Base-by-base conservation (phyloP, 2,113 vertebrate species). In the Mormyrus iriodes region DNA sequence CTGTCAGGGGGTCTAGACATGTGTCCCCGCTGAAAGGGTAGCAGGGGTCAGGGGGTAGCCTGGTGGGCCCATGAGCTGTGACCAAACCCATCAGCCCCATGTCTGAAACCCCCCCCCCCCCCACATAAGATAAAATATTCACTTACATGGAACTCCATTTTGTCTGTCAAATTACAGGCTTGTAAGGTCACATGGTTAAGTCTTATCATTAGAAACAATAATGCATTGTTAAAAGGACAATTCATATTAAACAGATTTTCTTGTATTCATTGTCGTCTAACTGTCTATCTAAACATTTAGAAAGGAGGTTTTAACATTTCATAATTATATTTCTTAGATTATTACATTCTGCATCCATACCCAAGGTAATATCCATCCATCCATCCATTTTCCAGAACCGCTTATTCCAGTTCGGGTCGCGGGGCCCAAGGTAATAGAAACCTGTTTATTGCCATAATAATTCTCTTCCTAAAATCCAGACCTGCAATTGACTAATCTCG, bases 1-100 rank as follows among this genome's bases (percentile, higher is more conserved):
- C 92, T 94, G 93, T 93, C 69, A 31, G 87, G 90, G 91, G 90
- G 90, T 83, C 21, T 69, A 88, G 89, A 92, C 93, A 93, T 94
- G 94, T 94, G 94, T 93, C 92, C 91, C 82, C 90, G 88, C 88
- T 69, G 79, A 90, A 85, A 91, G 31, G 90, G 91, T 88, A 86
- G 53, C 52, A 42, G 90, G 90, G 90, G 92, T 90, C 55, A 49
- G 31, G 79, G 83, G 39, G 93, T 92, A 17, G 4, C 76, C 91
- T 91, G 90, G 88, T 91, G 92, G 91, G 92, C 88, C 92, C 27
- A 24, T 79, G 27, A 79, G 73, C 73, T 39, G 73, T 79, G 73
- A 42, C 24, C 1, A 93, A 92, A 85, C 39, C 13, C 49, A 39
- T 10, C 10, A 4, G 24, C n/a, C 44, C 24, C 10, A 6, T 19